Evolutionary conservation across 2,113 vertebrate genomes (phyloP), one percentile per base, ranked within the genome.

Genomic region (Desmodus rotundus): DNA sequence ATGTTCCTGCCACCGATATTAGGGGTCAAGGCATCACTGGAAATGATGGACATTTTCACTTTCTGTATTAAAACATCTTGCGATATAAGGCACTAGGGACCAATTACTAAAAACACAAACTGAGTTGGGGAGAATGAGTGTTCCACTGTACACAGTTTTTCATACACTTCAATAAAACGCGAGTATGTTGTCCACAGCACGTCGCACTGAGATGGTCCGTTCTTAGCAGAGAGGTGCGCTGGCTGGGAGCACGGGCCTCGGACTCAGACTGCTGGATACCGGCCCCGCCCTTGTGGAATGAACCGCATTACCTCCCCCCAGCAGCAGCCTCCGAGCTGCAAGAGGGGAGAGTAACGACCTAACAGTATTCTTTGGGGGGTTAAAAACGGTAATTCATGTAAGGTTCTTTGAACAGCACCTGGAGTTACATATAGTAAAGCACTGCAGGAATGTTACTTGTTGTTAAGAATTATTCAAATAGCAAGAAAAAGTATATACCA

Each of bases 51-150:
- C 7, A 72, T 91, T 87, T 96, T 87, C 52, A 82, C 58, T 88
- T 92, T 77, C 72, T 63, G 0, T 70, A 89, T 83, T 47, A 85
- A 95, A 93, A 96, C 26, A 88, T 73, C 56, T 96, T 89, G 78
- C 26, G 47, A 74, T 54, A 36, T 22, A 68, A 94, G 89, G 52
- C 45, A 88, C 24, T 4, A n/a, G 45, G 54, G 41, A 78, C 73
- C 67, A 28, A 54, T 93, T 91, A 89, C 67, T 50, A 20, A 70
- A 96, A 87, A 93, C 41, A 67, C 7, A 45, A 77, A 85, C 47
- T 26, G 56, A 86, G 68, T 20, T 72, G 61, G 58, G 8, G 22
- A 50, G 74, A 81, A 0, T 17, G 76, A 76, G 36, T 10, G 67
- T 7, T 70, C 58, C 52, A 54, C 0, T 38, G 72, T 31, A 72